Conservation (phyloP, 2,888 invertebrate genomes). For the Cryptops parisi region DNA sequence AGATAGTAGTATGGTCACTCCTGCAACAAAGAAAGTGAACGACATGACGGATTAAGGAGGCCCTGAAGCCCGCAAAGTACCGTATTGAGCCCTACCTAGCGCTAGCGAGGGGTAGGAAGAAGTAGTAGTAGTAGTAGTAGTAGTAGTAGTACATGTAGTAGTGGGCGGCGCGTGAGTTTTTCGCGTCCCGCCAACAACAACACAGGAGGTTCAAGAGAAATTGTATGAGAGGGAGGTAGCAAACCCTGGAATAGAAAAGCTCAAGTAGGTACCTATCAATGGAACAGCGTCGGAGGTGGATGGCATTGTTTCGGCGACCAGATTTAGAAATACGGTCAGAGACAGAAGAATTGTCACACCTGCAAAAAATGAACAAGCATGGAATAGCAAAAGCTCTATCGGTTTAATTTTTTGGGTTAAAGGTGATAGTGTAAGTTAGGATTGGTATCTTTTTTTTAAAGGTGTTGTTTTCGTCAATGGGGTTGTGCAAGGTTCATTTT, state of each 20-base stretch:
- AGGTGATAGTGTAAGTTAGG: too few relatives aligned
- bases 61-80: constrained; percentile 5
- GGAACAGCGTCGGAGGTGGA: constrained; percentile 98
- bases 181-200: too few relatives aligned
- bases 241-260: constrained; percentile 13
- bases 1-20: constrained; percentile 92
- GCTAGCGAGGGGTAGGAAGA: not conserved
- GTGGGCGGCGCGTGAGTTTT: not conserved
- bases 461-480: too few relatives aligned
- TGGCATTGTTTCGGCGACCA: constrained; percentile 95
- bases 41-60: constrained; percentile 2
- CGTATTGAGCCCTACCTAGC: not conserved
- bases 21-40: constrained; percentile 37
- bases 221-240: constrained; percentile 1
- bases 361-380: too few relatives aligned
- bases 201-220: too few relatives aligned
- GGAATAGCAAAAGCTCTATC: too few relatives aligned
- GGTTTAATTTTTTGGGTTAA: too few relatives aligned
- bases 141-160: constrained; percentile 7
- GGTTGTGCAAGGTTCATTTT: too few relatives aligned
- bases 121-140: constrained; percentile 1
- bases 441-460: too few relatives aligned
- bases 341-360: constrained; percentile 94
- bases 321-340: constrained; percentile 93
- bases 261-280: constrained; percentile 66